phyloP scores from a whole-genome alignment of 2,888 invertebrate species.

The Hololepta plana region DNA sequence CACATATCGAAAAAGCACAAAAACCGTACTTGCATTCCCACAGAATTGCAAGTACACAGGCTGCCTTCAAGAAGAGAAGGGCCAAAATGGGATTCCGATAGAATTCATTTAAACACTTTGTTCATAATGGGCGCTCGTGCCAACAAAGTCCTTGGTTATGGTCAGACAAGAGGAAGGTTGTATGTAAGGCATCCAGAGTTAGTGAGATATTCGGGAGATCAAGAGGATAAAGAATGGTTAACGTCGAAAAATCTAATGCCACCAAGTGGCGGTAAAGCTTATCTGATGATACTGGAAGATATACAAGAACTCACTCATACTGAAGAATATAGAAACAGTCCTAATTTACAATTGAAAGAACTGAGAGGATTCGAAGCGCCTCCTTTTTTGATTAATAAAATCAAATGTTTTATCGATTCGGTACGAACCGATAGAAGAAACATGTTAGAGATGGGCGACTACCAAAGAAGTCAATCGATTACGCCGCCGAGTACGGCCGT shows the following conservation, averaged over 20 bases:
- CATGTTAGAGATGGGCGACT: conserved; percentile 20
- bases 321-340: conserved; percentile 51
- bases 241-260: conserved; percentile 58
- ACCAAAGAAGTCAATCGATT: conserved; percentile 19
- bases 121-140: conserved; percentile 69
- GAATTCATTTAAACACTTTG: conserved; percentile 49
- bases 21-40: conserved; percentile 22
- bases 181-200: conserved; percentile 63
- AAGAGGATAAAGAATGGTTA: conserved; percentile 67
- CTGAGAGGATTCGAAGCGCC: conserved; percentile 61
- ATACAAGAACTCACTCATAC: conserved; percentile 54
- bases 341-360: conserved; percentile 44
- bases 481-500: conserved; percentile 22
- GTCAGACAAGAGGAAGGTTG: conserved; percentile 53
- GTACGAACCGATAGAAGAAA: conserved; percentile 20
- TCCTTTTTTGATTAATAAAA: conserved; percentile 54
- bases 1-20: conserved; percentile 23
- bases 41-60: conserved; percentile 28
- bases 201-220: conserved; percentile 59
- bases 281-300: conserved; percentile 61
- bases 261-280: conserved; percentile 62
- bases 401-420: conserved; percentile 42
- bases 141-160: conserved; percentile 54
- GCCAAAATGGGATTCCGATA: conserved; percentile 56
- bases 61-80: conserved; percentile 32